Evolutionary conservation across 1,140 invertebrate species (phyloP).

Genomic region (Drosophila auraria): DNA sequence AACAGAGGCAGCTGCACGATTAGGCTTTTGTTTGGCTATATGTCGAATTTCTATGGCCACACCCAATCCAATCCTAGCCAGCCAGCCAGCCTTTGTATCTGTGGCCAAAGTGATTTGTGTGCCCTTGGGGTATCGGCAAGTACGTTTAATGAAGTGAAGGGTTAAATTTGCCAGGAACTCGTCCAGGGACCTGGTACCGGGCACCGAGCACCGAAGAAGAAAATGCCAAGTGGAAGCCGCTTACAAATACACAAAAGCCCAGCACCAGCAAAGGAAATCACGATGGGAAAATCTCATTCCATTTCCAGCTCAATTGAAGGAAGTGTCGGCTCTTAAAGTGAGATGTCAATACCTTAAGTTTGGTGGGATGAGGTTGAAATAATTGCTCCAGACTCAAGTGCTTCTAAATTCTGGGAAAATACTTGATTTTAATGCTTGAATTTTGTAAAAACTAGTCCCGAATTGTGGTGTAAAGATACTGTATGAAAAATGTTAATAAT

Average conservation of each 20-base stretch:
- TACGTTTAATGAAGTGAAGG: slow-evolving; percentile 83
- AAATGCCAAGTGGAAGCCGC: slow-evolving; percentile 58
- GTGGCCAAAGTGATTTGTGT: slow-evolving; percentile 78
- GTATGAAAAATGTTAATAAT: no score
- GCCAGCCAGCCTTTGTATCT: slow-evolving; percentile 61
- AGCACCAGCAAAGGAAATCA: slow-evolving; percentile 28
- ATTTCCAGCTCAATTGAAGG: slow-evolving; percentile 44
- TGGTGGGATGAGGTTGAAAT: neutral
- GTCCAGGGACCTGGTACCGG: neutral
- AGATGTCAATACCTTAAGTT: slow-evolving; percentile 7
- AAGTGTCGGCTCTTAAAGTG: slow-evolving; percentile 42
- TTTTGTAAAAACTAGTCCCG: no score
- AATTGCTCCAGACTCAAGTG: neutral
- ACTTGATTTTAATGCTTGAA: neutral
- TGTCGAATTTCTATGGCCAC: slow-evolving; percentile 81
- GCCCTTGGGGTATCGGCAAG: slow-evolving; percentile 66
- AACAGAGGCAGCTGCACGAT: slow-evolving; percentile 67
- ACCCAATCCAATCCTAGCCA: slow-evolving; percentile 49
- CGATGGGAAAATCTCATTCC: slow-evolving; percentile 36
- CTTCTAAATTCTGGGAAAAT: neutral
- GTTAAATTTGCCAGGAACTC: slow-evolving; percentile 69
- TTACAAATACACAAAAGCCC: slow-evolving; percentile 45
- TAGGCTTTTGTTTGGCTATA: slow-evolving; percentile 81
- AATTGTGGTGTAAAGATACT: neutral
- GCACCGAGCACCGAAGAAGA: neutral